Base-by-base conservation (phyloP, 2,888 invertebrate genomes). In the Pristionchus mayeri region DNA sequence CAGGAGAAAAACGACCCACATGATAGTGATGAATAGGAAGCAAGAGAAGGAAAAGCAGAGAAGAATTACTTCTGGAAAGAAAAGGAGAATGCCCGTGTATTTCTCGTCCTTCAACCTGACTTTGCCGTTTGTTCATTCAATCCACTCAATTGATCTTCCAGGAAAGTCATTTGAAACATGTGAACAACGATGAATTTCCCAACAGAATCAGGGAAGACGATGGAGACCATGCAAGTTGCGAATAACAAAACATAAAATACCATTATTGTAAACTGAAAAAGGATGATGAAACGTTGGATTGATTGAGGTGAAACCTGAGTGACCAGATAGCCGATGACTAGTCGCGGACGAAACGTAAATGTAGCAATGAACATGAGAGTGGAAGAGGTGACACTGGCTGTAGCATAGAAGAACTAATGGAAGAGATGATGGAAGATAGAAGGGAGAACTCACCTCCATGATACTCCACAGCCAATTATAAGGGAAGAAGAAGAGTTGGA, bases 251-350 rank as follows among this genome's bases (percentile, higher is more conserved):
- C 18, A 1, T 48, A 18, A 21, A 78, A 78, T 48, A 50, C 50
- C 30, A 78, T 9, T 1, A 50, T 24, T 30, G 30, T 6, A 1
- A 48, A 27, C 71, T 63, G 30, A 34, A 63, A 63, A 34, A 4
- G 3, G 3, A 52, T 50, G 27, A 24, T 57, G 21, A 7, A 57
- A 57, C n/a, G n/a, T 57, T 11, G n/a, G 7, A 6, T 11, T 11
- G 27, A 57, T 30, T 30, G 7, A 78, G 11, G 4, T 24, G 50
- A 6, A 30, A 78, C 79, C 37, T 79, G 79, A 2, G 24, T 37
- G 34, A 30, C 37, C n/a, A 79, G 52, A 79, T 37, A 54, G 11
- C 21, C 79, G 54, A 79, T 52, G 9, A 54, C 40, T 11, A 79
- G 9, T 54, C 37, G 30, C 3, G 79, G 79, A 21, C 27, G 34